These are phyloP conservation scores for Phymatocera aterrima DNA, from an alignment of 2,888 invertebrate genomes.

Conservation along the genomic window DNA sequence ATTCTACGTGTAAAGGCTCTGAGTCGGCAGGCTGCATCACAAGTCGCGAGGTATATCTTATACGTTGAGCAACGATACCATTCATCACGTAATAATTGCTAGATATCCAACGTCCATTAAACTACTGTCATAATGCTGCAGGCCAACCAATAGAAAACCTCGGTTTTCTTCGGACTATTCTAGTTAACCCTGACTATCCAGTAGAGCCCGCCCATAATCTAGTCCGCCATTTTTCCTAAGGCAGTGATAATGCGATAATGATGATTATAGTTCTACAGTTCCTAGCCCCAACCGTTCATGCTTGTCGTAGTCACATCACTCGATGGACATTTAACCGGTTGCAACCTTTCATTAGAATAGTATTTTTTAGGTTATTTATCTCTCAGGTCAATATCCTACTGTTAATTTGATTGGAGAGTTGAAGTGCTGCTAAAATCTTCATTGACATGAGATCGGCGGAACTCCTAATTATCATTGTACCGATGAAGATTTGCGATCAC, in stretches of 20 bases:
- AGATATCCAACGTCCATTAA: slow-evolving; percentile 44
- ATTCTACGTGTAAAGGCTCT: neutral
- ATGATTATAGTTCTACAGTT: slow-evolving; percentile 63
- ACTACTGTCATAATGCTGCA: neutral
- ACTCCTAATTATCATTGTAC: no score
- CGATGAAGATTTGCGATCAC: no score
- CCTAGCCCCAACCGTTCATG: slow-evolving; percentile 37
- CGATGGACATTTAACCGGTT: slow-evolving; percentile 35
- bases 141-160: slow-evolving; percentile 46
- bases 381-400: neutral
- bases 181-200: slow-evolving; percentile 60
- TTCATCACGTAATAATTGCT: slow-evolving; percentile 53
- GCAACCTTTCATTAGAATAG: neutral
- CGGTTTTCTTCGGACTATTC: slow-evolving; percentile 49
- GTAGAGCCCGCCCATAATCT: slow-evolving; percentile 59
- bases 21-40: neutral
- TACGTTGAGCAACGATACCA: slow-evolving; percentile 50
- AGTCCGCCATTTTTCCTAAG: slow-evolving; percentile 63
- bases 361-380: neutral
- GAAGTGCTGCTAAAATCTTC: neutral
- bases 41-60: slow-evolving; percentile 53
- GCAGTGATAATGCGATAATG: slow-evolving; percentile 68
- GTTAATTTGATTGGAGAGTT: neutral
- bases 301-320: slow-evolving; percentile 38
- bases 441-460: no score